Conservation (phyloP, 2,113 vertebrate species). For the Eptatretus burgeri region DNA sequence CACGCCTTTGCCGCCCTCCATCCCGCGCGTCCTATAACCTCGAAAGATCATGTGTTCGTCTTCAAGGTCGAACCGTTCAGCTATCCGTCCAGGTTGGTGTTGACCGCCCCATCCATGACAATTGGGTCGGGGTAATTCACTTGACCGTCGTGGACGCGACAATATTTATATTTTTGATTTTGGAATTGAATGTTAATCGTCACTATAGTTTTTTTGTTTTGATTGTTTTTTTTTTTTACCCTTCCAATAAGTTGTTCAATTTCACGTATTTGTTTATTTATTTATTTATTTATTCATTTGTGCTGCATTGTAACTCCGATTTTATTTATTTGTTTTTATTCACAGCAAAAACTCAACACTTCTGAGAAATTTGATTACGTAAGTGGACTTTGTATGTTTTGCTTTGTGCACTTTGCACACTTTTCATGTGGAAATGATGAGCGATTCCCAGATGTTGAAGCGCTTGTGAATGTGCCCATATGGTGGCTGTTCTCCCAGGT, state of each 20-base stretch:
- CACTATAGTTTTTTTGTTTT: slow-evolving; percentile 4
- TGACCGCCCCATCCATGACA: too few relatives aligned
- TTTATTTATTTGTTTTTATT: slow-evolving; percentile 19
- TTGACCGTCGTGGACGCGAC: too few relatives aligned
- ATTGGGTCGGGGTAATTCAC: too few relatives aligned
- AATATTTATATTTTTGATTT: too few relatives aligned
- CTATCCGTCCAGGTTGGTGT: too few relatives aligned
- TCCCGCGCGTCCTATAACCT: too few relatives aligned
- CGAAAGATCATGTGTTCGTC: too few relatives aligned
- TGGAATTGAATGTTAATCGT: too few relatives aligned
- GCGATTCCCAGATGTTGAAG: slow-evolving; percentile 5
- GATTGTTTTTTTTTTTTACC: neutral
- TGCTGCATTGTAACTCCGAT: too few relatives aligned
- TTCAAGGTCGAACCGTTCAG: too few relatives aligned
- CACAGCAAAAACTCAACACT: slow-evolving; percentile 78
- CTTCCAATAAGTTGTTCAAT: neutral
- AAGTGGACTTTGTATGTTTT: slow-evolving; percentile 20
- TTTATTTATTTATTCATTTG: slow-evolving; percentile 14
- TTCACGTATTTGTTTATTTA: slow-evolving; percentile 6
- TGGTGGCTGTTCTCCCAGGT: too few relatives aligned
- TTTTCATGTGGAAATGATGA: slow-evolving; percentile 6
- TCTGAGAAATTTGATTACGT: slow-evolving; percentile 96
- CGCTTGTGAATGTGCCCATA: neutral
- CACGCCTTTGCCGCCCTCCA: too few relatives aligned
- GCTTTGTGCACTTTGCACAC: neutral